Base-by-base conservation (phyloP, 2,797 vertebrate genomes). In the Atherinosoma microstoma region DNA sequence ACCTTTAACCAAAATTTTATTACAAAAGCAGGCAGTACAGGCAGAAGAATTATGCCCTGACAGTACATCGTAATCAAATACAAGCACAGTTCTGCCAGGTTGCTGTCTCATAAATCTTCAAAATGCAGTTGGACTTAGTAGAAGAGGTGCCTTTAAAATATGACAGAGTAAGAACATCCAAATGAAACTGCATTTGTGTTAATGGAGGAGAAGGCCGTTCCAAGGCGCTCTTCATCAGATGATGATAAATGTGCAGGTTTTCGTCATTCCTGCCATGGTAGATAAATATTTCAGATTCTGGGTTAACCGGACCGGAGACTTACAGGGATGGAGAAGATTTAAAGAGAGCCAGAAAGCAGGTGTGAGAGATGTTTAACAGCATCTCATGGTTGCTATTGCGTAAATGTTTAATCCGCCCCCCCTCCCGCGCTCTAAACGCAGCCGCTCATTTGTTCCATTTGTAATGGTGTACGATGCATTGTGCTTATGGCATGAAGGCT, bases 221-320 rank as follows among this genome's bases (percentile, higher is more conserved):
- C 38, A 22, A 61, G 66, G 9, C 2, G 3, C 40, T 58, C 30
- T 29, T 16, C 38, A 12, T 70, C 72, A 4, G 18, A 30, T 3
- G 4, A 54, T 64, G 63, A 72, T 78, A 70, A 80, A 83, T 69
- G 56, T 15, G 62, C 3, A 0, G 13, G 69, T 35, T 73, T 67
- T 64, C 7, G 18, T 60, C 56, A 64, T 68, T 82, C 73, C 67
- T 69, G 76, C 66, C 59, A 56, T 62, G 57, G 22, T 61, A 63
- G 70, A 87, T 62, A 60, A 63, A 87, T 86, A 73, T 62, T 73
- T 73, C 42, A 51, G 57, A 79, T 75, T 84, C 54, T 64, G 47
- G 40, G 70, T 76, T 84, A 62, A 47, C 34, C 66, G 56, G 64
- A 67, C 67, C 27, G 58, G 58, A 76, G 24, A 70, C 59, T 42